Conservation (phyloP, 64 coral and sea anemone genomes). For the Stylophora pistillata region DNA sequence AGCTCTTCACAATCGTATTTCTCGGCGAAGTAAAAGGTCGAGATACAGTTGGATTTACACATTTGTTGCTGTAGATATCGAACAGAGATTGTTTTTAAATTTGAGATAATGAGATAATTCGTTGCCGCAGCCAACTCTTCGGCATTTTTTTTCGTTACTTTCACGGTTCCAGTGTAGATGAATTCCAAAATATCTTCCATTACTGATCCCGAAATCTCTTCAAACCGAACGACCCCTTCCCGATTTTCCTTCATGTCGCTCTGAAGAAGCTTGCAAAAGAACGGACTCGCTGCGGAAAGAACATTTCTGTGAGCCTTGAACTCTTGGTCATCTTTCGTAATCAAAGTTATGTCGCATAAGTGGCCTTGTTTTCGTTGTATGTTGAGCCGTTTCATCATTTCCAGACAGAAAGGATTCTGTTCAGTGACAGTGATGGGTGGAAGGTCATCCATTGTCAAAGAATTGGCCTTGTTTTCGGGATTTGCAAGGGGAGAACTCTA, state of each 20-base stretch:
- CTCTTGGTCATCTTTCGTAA: not conserved
- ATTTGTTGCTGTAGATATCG: not conserved
- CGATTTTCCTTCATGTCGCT: not conserved
- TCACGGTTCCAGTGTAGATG: not conserved
- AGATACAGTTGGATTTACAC: not conserved
- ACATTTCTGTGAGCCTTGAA: not conserved
- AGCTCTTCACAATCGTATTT: not conserved
- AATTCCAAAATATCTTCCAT: conserved; percentile 4
- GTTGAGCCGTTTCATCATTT: not conserved
- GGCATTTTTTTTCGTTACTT: not conserved
- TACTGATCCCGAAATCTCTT: not conserved
- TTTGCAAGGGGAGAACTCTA: too few relatives aligned
- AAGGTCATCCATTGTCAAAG: not conserved
- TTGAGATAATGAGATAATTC: not conserved
- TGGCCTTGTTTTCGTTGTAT: not conserved
- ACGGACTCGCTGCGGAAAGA: not conserved
- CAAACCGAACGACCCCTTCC: not conserved
- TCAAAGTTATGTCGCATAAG: not conserved
- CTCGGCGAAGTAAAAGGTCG: not conserved
- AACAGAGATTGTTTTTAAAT: not conserved
- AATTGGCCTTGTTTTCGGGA: not conserved
- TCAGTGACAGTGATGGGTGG: not conserved
- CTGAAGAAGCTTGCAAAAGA: not conserved
- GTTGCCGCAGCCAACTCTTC: not conserved
- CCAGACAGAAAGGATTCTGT: not conserved